Conservation (phyloP, 1,140 invertebrate genomes). For the Belonocnema kinseyi region DNA sequence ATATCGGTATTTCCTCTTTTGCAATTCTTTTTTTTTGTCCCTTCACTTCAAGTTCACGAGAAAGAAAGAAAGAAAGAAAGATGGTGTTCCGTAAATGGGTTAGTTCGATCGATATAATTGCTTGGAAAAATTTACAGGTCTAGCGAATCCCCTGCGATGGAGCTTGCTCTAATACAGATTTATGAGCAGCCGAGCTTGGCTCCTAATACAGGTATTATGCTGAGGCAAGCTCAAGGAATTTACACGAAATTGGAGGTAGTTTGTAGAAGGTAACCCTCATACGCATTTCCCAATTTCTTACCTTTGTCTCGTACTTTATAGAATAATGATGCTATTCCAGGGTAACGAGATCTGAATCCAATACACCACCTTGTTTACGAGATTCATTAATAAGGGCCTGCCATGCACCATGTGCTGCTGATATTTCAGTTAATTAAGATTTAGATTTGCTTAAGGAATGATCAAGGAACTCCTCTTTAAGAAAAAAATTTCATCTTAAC, state of each 20-base stretch:
- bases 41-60: background rate
- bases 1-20: conserved; percentile 11
- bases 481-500: no score
- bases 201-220: conserved; percentile 65
- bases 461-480: no score
- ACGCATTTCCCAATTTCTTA: background rate
- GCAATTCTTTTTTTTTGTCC: conserved; percentile 2
- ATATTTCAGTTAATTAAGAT: no score
- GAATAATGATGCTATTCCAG: background rate
- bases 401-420: no score
- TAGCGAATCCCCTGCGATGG: conserved; percentile 29
- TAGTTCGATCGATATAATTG: conserved; percentile 25
- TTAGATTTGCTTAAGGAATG: no score
- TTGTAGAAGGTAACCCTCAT: conserved; percentile 54
- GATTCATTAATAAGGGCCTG: no score
- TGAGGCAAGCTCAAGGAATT: conserved; percentile 62
- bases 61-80: background rate
- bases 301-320: background rate
- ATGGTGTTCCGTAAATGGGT: background rate
- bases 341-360: no score
- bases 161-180: conserved; percentile 63
- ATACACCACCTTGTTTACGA: no score
- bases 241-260: conserved; percentile 67
- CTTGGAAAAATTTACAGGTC: conserved; percentile 29
- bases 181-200: conserved; percentile 56